Evolutionary conservation across 2,113 vertebrate genomes (phyloP).

Genomic region (Arenaria interpres): DNA sequence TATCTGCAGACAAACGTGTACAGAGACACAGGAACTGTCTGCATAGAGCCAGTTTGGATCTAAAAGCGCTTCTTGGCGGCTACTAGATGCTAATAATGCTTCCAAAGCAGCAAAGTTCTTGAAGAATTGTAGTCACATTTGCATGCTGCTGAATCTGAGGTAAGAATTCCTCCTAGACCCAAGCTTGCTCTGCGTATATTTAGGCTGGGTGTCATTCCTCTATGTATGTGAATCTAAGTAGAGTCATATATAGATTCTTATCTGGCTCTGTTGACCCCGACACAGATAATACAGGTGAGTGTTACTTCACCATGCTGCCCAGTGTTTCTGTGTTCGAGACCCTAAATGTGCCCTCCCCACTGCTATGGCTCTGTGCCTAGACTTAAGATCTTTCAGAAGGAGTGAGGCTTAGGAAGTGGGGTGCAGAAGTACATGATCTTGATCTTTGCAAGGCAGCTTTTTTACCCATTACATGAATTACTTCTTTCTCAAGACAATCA

Average conservation of each 20-base stretch:
- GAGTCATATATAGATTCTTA: neutral
- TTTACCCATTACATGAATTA: neutral
- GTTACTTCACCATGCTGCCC: neutral
- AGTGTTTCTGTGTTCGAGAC: neutral
- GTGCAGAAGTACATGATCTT: neutral
- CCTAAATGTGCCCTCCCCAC: neutral
- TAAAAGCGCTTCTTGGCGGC: neutral
- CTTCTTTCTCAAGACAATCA: neutral
- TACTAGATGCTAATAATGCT: neutral
- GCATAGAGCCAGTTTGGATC: neutral
- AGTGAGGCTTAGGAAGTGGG: neutral
- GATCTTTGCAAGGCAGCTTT: neutral
- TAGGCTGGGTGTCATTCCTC: neutral
- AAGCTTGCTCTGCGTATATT: neutral
- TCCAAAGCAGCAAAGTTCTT: neutral
- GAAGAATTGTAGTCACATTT: neutral
- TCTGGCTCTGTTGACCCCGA: neutral
- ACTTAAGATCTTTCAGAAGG: neutral
- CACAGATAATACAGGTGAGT: neutral
- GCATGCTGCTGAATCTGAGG: neutral
- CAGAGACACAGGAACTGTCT: neutral
- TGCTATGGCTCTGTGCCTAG: neutral
- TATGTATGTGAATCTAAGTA: neutral
- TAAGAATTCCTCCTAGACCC: neutral
- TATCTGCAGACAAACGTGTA: neutral